Percentiles rank a stretch among this genome's conserved stretches.
phyloP scores from a whole-genome alignment of 2,113 vertebrate species.

The Pardalotus punctatus region DNA sequence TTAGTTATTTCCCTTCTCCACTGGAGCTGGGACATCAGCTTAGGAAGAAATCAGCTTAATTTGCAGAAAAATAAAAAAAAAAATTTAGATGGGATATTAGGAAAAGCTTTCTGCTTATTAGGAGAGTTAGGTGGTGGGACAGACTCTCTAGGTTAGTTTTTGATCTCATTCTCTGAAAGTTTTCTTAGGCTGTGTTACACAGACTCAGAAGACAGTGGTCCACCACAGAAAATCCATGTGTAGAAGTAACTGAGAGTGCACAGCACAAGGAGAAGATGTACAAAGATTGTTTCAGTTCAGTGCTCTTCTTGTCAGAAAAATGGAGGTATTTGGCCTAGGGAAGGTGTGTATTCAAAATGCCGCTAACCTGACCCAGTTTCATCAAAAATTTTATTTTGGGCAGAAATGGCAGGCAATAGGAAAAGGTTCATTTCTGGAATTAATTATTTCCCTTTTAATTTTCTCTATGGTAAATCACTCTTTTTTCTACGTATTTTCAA shows the following conservation, averaged over 20 bases:
- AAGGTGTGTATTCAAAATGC: not conserved
- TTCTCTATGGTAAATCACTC: not conserved
- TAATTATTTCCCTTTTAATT: not conserved
- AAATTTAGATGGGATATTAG: not conserved
- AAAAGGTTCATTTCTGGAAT: not conserved
- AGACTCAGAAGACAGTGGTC: not conserved
- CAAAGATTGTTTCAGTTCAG: not conserved
- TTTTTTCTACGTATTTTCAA: not conserved
- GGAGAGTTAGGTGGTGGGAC: not conserved
- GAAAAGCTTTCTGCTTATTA: not conserved
- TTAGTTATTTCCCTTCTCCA: not conserved
- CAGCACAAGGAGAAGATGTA: not conserved
- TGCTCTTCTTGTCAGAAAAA: not conserved
- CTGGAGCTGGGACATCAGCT: not conserved
- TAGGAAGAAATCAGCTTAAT: slow-evolving; percentile 4
- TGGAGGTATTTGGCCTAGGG: not conserved
- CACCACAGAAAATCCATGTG: not conserved
- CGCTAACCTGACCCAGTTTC: not conserved
- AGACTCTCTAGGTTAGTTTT: not conserved
- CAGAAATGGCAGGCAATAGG: not conserved
- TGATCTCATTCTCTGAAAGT: not conserved
- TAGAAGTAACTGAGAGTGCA: not conserved
- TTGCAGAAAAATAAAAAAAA: not conserved
- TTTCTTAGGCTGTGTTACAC: not conserved
- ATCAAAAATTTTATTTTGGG: not conserved